phyloP scores from a whole-genome alignment of 1,140 invertebrate genomes.

The Cephus cinctus region DNA sequence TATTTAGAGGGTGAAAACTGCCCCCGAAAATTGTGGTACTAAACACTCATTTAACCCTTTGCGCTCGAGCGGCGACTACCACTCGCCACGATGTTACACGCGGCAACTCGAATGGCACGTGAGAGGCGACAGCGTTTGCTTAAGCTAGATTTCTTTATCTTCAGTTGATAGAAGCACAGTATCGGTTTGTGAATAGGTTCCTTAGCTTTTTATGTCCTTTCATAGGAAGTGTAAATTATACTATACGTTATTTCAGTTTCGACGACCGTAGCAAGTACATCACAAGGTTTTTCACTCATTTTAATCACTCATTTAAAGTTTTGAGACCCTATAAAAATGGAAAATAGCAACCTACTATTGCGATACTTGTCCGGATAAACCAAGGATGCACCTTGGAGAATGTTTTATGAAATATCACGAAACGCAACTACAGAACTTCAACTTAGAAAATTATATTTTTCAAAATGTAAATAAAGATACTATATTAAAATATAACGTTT shows the following conservation, averaged over 20 bases:
- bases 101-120: background rate
- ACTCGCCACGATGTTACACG: background rate
- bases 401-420: no score
- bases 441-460: conserved; percentile 8
- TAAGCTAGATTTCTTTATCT: conserved; percentile 14
- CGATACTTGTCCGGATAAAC: no score
- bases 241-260: no score
- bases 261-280: no score
- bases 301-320: no score
- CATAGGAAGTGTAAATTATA: background rate
- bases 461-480: conserved; percentile 7
- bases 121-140: conserved; percentile 5
- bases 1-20: no score
- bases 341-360: no score
- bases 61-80: background rate
- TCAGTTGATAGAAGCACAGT: conserved; percentile 3
- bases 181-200: conserved; percentile 10
- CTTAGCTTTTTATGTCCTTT: conserved; percentile 10
- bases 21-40: no score
- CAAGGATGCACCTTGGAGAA: no score
- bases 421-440: conserved; percentile 2
- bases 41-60: no score
- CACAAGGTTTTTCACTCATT: no score
- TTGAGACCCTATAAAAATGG: no score
- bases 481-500: conserved; percentile 9